Conservation (phyloP, 2,797 vertebrate genomes). For the Gadopsis marmoratus region DNA sequence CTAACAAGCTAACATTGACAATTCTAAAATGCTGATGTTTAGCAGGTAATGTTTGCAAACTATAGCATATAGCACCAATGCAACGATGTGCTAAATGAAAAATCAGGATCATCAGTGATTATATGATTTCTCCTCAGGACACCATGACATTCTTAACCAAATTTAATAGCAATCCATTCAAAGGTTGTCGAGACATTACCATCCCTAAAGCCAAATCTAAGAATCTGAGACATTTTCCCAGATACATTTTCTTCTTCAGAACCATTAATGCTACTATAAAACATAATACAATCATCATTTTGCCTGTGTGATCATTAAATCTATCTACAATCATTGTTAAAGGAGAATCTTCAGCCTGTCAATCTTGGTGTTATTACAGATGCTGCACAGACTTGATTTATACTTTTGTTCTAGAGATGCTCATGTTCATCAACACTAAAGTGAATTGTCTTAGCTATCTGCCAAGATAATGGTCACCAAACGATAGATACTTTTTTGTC, state of each 20-base stretch:
- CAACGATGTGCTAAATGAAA: not conserved
- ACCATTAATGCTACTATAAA: not conserved
- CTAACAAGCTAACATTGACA: not conserved
- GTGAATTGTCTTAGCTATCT: not conserved
- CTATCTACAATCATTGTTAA: not conserved
- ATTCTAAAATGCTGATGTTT: not conserved
- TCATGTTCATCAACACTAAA: not conserved
- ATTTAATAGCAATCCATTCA: not conserved
- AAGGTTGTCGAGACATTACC: no score
- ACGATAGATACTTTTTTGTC: not conserved
- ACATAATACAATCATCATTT: not conserved
- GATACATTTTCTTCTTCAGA: no score
- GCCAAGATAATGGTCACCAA: not conserved
- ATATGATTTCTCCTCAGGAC: not conserved
- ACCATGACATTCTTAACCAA: not conserved
- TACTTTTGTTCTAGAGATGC: not conserved
- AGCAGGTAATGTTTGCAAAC: not conserved
- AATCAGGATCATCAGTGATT: not conserved
- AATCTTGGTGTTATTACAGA: not conserved
- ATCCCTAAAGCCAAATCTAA: no score
- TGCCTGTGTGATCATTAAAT: not conserved
- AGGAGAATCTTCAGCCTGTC: not conserved
- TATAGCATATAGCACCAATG: not conserved
- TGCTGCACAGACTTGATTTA: not conserved
- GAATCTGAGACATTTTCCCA: no score